Evolutionary conservation across 2,797 vertebrate species (phyloP).

Genomic region (Sparidentex hasta): DNA sequence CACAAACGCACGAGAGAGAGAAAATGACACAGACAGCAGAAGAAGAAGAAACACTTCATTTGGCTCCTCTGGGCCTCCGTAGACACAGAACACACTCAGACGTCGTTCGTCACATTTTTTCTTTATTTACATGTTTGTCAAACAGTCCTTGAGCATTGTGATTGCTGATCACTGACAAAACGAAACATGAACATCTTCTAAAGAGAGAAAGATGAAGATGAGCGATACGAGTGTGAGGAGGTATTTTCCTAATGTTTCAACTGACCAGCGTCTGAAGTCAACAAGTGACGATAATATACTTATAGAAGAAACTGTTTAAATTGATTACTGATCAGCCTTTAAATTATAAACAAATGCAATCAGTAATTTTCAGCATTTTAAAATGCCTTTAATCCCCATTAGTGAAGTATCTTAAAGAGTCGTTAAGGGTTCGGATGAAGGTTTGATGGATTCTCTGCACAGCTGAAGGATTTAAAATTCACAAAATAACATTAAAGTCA

Average conservation of each 20-base stretch:
- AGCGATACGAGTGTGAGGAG: background rate
- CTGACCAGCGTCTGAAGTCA: background rate
- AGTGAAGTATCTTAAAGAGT: background rate
- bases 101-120: background rate
- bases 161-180: conserved; percentile 5
- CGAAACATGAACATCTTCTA: background rate
- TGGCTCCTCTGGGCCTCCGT: too few relatives aligned
- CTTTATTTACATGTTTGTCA: conserved; percentile 49
- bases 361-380: background rate
- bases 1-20: too few relatives aligned
- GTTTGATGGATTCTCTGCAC: too few relatives aligned
- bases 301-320: background rate
- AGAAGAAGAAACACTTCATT: too few relatives aligned
- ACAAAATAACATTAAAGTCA: background rate
- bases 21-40: too few relatives aligned
- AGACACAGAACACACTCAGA: background rate
- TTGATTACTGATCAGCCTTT: background rate
- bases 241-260: conserved; percentile 2
- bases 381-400: too few relatives aligned
- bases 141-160: conserved; percentile 12
- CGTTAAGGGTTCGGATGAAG: too few relatives aligned
- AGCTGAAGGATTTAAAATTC: background rate
- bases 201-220: background rate
- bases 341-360: conserved; percentile 16
- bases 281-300: background rate